phyloP scores from a whole-genome alignment of 2,888 invertebrate species.

The Neria commutata region DNA sequence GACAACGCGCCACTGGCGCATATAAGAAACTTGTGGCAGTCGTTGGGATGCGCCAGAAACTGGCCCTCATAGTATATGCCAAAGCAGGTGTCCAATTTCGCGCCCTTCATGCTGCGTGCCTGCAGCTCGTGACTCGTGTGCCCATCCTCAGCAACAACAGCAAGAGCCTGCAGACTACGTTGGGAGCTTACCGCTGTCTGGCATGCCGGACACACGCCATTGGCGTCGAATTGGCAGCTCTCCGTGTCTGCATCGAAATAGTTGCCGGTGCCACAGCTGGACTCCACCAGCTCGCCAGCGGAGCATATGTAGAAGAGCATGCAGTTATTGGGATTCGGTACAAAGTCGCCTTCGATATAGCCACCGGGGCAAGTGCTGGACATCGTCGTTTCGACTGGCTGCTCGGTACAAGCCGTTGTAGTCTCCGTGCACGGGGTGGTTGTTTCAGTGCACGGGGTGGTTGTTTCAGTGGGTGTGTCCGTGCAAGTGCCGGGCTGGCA shows the following conservation, averaged over 20 bases:
- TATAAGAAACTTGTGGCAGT: constrained; percentile 33
- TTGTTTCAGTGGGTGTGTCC: constrained; percentile 19
- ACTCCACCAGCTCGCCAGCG: constrained; percentile 36
- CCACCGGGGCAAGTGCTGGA: constrained; percentile 37
- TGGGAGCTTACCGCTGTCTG: constrained; percentile 3
- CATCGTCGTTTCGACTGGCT: background rate
- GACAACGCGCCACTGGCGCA: constrained; percentile 32
- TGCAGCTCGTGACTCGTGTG: too few species aligned
- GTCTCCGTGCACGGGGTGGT: background rate
- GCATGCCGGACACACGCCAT: constrained; percentile 20
- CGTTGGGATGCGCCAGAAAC: too few species aligned
- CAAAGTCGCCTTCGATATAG: constrained; percentile 36
- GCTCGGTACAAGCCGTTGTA: background rate
- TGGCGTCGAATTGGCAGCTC: constrained; percentile 34
- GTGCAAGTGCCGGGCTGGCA: constrained; percentile 35
- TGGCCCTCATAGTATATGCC: constrained; percentile 40
- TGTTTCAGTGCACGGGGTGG: constrained; percentile 5
- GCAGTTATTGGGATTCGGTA: constrained; percentile 37
- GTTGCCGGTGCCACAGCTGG: constrained; percentile 42
- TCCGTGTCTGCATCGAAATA: constrained; percentile 32
- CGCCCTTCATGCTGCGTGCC: constrained; percentile 36
- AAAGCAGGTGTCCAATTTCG: constrained; percentile 45
- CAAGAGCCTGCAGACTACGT: background rate
- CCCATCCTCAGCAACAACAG: background rate
- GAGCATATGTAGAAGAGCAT: constrained; percentile 41